phyloP scores from a whole-genome alignment of 2,888 invertebrate species.

The Atethmia centrago region DNA sequence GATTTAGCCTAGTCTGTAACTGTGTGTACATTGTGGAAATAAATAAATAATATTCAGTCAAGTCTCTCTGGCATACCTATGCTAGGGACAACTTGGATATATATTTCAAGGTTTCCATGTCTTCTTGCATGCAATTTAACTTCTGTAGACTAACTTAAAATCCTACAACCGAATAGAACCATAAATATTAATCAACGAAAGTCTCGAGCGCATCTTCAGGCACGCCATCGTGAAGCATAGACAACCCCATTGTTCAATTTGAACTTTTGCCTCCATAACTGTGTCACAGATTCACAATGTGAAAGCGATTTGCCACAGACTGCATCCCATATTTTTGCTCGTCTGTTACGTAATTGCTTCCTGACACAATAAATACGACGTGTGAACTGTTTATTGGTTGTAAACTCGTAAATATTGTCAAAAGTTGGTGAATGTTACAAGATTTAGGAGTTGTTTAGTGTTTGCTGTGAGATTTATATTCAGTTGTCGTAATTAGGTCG shows the following conservation, averaged over 20 bases:
- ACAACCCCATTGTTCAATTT: slow-evolving; percentile 68
- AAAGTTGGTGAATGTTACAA: slow-evolving; percentile 65
- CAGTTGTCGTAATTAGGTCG: slow-evolving; percentile 60
- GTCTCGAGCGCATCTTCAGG: slow-evolving; percentile 54
- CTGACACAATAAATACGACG: slow-evolving; percentile 76
- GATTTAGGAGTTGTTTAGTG: slow-evolving; percentile 64
- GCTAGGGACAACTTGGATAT: neutral
- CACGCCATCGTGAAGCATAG: slow-evolving; percentile 60
- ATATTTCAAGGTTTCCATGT: neutral
- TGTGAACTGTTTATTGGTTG: slow-evolving; percentile 81
- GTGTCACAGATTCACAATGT: slow-evolving; percentile 69
- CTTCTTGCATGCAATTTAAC: neutral
- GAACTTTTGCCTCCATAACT: slow-evolving; percentile 67
- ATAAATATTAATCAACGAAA: slow-evolving; percentile 65
- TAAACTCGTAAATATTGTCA: slow-evolving; percentile 81
- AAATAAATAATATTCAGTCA: no score
- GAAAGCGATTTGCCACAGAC: slow-evolving; percentile 74
- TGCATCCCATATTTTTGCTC: slow-evolving; percentile 73
- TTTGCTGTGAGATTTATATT: slow-evolving; percentile 54
- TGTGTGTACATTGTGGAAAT: no score
- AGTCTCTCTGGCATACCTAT: neutral
- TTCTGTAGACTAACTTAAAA: neutral
- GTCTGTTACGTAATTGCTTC: slow-evolving; percentile 74
- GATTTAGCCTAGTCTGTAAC: no score
- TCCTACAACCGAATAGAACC: slow-evolving; percentile 22